phyloP scores from a whole-genome alignment of 2,888 invertebrate species.

The Monoplex corrugatus region DNA sequence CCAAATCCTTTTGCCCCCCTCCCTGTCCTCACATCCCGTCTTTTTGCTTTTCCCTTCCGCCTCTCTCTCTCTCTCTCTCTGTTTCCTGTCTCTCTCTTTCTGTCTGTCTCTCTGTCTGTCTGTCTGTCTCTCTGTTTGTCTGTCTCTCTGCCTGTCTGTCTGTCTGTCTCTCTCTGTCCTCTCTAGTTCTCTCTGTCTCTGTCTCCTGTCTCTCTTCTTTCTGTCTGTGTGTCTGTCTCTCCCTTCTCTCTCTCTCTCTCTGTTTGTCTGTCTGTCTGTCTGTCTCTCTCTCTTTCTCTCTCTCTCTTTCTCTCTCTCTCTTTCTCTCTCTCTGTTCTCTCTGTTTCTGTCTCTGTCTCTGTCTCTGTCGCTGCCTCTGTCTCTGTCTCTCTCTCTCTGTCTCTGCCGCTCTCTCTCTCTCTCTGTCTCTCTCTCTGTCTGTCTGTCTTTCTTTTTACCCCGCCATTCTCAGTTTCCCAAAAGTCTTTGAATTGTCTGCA shows the following conservation, averaged over 20 bases:
- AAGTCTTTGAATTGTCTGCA: background rate
- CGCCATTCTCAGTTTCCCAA: background rate
- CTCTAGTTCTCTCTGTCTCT: background rate
- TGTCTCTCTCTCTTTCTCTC: background rate
- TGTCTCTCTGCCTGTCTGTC: background rate
- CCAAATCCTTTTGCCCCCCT: slow-evolving; percentile 1
- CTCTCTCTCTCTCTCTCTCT: background rate
- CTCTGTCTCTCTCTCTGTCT: background rate
- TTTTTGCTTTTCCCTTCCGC: too few relatives aligned
- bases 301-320: background rate
- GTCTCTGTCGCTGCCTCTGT: background rate
- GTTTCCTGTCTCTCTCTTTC: background rate
- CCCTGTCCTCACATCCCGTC: background rate
- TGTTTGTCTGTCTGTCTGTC: background rate
- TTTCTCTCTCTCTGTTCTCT: background rate
- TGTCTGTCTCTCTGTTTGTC: background rate
- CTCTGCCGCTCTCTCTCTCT: background rate
- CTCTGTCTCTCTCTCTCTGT: slow-evolving; percentile 4
- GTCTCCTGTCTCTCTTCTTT: background rate
- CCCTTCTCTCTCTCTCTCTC: background rate
- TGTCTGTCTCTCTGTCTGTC: background rate
- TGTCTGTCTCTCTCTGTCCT: background rate
- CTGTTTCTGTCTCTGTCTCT: background rate
- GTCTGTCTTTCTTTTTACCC: background rate
- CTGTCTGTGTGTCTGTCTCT: background rate